phyloP scores from a whole-genome alignment of 1,140 invertebrate genomes.

The Globodera ellingtonae region DNA sequence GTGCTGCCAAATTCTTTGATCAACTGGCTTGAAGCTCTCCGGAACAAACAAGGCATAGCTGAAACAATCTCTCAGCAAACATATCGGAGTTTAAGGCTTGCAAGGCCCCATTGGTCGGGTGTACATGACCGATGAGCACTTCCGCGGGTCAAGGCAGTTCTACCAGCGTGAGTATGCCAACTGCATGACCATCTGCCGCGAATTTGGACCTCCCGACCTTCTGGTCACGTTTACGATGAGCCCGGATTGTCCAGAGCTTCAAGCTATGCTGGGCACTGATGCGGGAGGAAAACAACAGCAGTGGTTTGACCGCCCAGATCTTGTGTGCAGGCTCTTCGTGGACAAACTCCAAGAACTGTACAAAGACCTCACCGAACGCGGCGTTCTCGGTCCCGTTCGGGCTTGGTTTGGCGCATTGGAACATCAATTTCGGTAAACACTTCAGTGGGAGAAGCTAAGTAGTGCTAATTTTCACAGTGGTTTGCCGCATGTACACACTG shows the following conservation, averaged over 20 bases:
- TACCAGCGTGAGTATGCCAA: neutral
- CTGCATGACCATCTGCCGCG: neutral
- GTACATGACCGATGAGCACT: neutral
- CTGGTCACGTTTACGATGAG: neutral
- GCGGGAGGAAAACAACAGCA: neutral
- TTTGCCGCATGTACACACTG: neutral
- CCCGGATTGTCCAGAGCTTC: neutral
- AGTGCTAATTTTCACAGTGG: neutral
- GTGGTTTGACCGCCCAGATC: neutral
- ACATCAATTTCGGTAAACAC: neutral
- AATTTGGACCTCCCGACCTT: neutral
- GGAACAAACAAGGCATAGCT: neutral
- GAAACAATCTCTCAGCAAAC: too few species aligned
- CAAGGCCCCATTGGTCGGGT: neutral
- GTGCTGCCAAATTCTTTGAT: neutral
- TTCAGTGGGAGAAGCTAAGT: neutral
- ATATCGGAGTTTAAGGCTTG: neutral
- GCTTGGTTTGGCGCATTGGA: neutral
- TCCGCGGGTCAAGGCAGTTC: neutral
- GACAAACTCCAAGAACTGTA: neutral
- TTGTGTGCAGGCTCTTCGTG: neutral
- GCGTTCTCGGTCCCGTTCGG: neutral
- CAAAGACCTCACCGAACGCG: neutral
- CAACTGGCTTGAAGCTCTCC: neutral
- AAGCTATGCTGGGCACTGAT: neutral